Evolutionary conservation across 2,113 vertebrate species (phyloP), one percentile per base, ranked within the genome.

Genomic region (Mugil cephalus): DNA sequence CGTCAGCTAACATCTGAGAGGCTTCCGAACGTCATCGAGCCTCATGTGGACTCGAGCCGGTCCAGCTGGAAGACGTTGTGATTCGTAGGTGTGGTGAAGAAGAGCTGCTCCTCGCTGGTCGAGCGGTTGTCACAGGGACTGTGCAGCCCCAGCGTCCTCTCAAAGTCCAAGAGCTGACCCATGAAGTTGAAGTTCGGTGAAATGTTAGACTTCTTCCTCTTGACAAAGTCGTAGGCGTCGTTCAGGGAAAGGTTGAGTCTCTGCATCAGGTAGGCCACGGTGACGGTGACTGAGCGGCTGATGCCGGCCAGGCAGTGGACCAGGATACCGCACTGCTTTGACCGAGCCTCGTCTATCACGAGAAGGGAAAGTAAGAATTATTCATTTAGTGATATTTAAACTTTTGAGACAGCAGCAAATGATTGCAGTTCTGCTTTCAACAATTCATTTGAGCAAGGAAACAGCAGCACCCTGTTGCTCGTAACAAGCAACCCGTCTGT

Each of bases 171-270:
- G 67, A 97, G 93, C 89, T 97, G 96, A 35, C 96, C 95, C 96
- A 97, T 95, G 89, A 97, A 97, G 92, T 95, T 97, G 88, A 97
- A 97, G 85, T 97, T 97, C 13, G 96, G 96, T 0, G 96, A 97
- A 90, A 96, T 95, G 91, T 96, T 95, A 39, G 95, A 95, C 84
- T 97, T 97, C 90, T 95, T 96, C 69, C 94, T 89, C 90, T 96
- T 97, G 69, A 97, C 96, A 62, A 96, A 93, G 84, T 97, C 96
- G 0, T 96, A 97, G 43, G 96, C 96, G 0, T 96, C 96, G 0
- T 96, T 95, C 70, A 96, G 94, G 0, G 95, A 95, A 36, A 97
- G 93, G 88, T 93, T 93, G 71, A 95, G 95, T 80, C 94, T 95
- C 91, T 96, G 95, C 96, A 97, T 97, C 91, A 97, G 94, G 92